Conservation (phyloP, 2,888 invertebrate genomes). For the Heliconius hortense region DNA sequence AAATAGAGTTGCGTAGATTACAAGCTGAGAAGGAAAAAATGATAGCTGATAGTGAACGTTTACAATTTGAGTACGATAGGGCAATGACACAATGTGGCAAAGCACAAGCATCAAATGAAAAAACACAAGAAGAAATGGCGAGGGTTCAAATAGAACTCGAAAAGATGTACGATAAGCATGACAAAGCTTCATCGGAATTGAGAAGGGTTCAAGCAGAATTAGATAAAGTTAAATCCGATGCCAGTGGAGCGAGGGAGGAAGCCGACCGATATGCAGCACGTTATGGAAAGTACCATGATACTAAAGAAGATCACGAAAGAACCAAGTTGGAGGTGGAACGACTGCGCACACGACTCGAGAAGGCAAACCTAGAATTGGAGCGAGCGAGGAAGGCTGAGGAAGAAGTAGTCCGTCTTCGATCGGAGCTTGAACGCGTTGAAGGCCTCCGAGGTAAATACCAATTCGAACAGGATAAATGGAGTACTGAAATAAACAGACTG, state of each 20-base stretch:
- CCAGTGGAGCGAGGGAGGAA: slow-evolving; percentile 90
- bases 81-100: slow-evolving; percentile 93
- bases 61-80: slow-evolving; percentile 93
- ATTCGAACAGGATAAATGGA: slow-evolving; percentile 81
- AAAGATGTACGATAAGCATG: slow-evolving; percentile 95
- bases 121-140: slow-evolving; percentile 94
- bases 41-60: slow-evolving; percentile 90
- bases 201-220: slow-evolving; percentile 90
- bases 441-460: slow-evolving; percentile 85
- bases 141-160: slow-evolving; percentile 93
- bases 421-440: slow-evolving; percentile 88
- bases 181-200: slow-evolving; percentile 90
- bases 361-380: slow-evolving; percentile 90
- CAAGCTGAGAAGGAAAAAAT: slow-evolving; percentile 94
- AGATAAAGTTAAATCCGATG: slow-evolving; percentile 86
- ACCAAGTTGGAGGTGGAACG: slow-evolving; percentile 91
- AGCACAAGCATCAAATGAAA: slow-evolving; percentile 92
- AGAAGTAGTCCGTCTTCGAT: slow-evolving; percentile 84
- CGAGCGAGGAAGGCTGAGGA: slow-evolving; percentile 87
- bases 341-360: slow-evolving; percentile 89
- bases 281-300: slow-evolving; percentile 89
- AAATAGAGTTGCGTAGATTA: slow-evolving; percentile 90
- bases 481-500: slow-evolving; percentile 87
- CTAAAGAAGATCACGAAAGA: slow-evolving; percentile 89
- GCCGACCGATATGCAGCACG: slow-evolving; percentile 87